Conservation (phyloP, 2,113 vertebrate genomes). For the Callorhinus ursinus region DNA sequence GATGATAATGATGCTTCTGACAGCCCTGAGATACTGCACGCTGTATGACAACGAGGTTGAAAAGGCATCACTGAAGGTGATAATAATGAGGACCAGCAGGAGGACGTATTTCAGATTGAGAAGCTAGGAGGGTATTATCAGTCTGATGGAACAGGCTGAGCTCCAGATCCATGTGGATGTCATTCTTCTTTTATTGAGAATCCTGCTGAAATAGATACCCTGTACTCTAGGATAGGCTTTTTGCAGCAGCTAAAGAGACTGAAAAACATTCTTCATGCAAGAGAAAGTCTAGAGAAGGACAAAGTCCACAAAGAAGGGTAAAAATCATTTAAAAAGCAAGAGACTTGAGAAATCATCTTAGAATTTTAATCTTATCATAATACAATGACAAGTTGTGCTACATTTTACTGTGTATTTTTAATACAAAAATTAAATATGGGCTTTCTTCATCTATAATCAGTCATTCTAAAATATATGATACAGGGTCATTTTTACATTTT, state of each 20-base stretch:
- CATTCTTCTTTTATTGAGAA: slow-evolving; percentile 56
- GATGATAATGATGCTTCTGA: slow-evolving; percentile 40
- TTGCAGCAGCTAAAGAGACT: not conserved
- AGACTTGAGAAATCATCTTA: not conserved
- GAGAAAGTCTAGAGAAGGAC: not conserved
- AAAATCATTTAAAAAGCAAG: not conserved
- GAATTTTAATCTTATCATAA: slow-evolving; percentile 21
- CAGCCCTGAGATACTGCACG: not conserved
- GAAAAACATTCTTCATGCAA: slow-evolving; percentile 26
- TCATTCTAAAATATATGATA: not conserved
- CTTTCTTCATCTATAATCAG: not conserved
- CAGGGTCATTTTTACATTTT: not conserved
- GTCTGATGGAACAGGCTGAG: slow-evolving; percentile 37
- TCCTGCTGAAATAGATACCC: slow-evolving; percentile 41
- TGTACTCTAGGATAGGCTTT: not conserved
- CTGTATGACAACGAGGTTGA: slow-evolving; percentile 67
- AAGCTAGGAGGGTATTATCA: slow-evolving; percentile 49
- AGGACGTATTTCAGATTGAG: slow-evolving; percentile 51
- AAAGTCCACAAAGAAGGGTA: not conserved
- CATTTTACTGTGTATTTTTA: not conserved
- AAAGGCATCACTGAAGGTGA: slow-evolving; percentile 67
- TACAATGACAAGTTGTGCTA: not conserved
- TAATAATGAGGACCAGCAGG: slow-evolving; percentile 70
- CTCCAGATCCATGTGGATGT: not conserved
- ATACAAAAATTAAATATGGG: not conserved